Base-by-base conservation (phyloP, 2,113 vertebrate genomes). In the Spea multiplicata region DNA sequence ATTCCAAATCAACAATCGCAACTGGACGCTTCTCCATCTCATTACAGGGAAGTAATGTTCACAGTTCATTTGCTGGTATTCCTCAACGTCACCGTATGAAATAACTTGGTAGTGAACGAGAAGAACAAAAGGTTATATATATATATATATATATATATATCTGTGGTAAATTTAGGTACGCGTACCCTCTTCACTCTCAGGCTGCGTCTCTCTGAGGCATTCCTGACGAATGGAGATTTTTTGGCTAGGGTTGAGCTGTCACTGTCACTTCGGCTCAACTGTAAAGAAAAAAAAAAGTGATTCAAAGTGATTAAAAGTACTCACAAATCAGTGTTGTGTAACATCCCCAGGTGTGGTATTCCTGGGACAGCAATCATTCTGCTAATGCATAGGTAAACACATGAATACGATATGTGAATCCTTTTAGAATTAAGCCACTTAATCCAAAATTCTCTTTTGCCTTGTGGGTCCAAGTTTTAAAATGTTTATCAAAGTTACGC, bases 181-280 rank as follows among this genome's bases (percentile, higher is more conserved):
- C 92, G 0, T 90, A 95, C 94, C 92, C 85, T 85, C 87, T 93
- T 95, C n/a, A 93, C 87, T 80, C 94, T 84, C 12, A 95, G 81
- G 82, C 93, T 95, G 49, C 88, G 88, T 9, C 94, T 88, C 72
- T 94, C 94, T 0, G 86, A 88, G 64, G 93, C 90, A 4, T 94
- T 95, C 79, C 93, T 89, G 80, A 95, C 90, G 74, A 95, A 95
- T 13, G 94, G 88, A n/a, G 93, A 91, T 59, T 90, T 94, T 82
- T 89, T 94, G 82, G 93, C 91, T 53, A 95, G 82, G 0, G 94
- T 94, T 9, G 94, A 95, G 79, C 94, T 95, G 90, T 95, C 94
- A 0, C 94, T 95, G 90, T 94, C 94, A 14, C 94, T 95, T 64
- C 94, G 88, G 83, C 91, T 95, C 87, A 95, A 16, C 94, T 95